Evolutionary conservation across 2,797 vertebrate genomes (phyloP).

Genomic region (Lutjanus campechanus): DNA sequence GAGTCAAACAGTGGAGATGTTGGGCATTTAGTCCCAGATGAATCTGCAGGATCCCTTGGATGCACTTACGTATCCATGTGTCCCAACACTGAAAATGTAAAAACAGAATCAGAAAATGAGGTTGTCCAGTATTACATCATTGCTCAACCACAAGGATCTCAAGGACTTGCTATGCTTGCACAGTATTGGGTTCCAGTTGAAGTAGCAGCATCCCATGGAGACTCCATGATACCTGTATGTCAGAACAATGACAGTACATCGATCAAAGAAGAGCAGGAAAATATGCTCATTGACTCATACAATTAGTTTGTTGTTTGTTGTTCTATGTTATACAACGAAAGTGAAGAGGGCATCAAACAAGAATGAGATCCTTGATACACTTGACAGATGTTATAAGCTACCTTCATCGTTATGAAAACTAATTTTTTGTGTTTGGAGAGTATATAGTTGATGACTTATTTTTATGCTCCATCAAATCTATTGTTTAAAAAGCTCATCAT

Average conservation of each 20-base stretch:
- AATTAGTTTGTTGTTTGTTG: background rate
- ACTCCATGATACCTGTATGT: background rate
- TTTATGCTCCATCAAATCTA: background rate
- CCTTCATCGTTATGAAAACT: background rate
- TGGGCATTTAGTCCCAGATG: background rate
- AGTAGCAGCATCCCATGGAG: background rate
- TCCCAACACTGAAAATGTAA: background rate
- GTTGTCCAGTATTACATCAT: background rate
- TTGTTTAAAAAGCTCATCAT: background rate
- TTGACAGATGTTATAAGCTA: background rate
- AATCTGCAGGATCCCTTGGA: background rate
- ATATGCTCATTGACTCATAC: background rate
- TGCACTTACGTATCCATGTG: background rate
- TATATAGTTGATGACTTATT: background rate
- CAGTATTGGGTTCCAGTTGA: background rate
- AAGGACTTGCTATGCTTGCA: background rate
- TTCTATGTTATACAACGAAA: too few relatives aligned
- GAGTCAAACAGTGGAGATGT: background rate
- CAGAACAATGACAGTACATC: background rate
- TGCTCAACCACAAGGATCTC: background rate
- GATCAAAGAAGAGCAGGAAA: conserved; percentile 24
- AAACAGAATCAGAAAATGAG: background rate
- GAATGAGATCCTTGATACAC: background rate
- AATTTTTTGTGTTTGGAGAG: background rate
- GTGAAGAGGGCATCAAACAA: background rate